Percentiles rank a stretch among this genome's conserved stretches.
Evolutionary conservation across 2,797 vertebrate genomes (phyloP).

Genomic region (Apogon hyalosoma): DNA sequence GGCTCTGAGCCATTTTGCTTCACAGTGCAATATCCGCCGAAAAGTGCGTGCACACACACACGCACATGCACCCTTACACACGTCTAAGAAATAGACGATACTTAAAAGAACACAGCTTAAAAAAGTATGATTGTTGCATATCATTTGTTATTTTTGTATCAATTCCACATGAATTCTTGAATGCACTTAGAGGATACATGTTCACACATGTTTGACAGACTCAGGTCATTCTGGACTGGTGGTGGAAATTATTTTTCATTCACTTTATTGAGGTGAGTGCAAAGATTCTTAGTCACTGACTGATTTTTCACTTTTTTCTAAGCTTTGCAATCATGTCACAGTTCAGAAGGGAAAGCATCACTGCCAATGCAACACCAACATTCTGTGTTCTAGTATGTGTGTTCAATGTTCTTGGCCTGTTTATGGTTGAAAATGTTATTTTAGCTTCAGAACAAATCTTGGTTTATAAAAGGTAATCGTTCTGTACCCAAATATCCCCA

Average conservation of each 20-base stretch:
- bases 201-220: constrained; percentile 29
- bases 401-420: no score
- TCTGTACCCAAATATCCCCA: no score
- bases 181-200: constrained; percentile 35
- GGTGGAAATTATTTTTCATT: constrained; percentile 3
- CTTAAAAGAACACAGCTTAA: constrained; percentile 80
- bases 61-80: constrained; percentile 40
- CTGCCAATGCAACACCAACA: no score
- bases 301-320: no score
- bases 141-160: constrained; percentile 66
- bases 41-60: constrained; percentile 68
- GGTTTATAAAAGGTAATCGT: no score
- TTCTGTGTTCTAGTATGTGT: no score
- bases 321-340: no score
- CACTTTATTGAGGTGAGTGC: background rate
- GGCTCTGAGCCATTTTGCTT: constrained; percentile 91
- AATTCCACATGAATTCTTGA: constrained; percentile 43
- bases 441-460: no score
- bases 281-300: no score
- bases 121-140: constrained; percentile 80
- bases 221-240: constrained; percentile 32
- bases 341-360: no score
- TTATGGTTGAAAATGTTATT: no score
- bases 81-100: constrained; percentile 68
- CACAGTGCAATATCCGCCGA: constrained; percentile 90